phyloP scores from a whole-genome alignment of 2,113 vertebrate species.

The Osmerus eperlanus region DNA sequence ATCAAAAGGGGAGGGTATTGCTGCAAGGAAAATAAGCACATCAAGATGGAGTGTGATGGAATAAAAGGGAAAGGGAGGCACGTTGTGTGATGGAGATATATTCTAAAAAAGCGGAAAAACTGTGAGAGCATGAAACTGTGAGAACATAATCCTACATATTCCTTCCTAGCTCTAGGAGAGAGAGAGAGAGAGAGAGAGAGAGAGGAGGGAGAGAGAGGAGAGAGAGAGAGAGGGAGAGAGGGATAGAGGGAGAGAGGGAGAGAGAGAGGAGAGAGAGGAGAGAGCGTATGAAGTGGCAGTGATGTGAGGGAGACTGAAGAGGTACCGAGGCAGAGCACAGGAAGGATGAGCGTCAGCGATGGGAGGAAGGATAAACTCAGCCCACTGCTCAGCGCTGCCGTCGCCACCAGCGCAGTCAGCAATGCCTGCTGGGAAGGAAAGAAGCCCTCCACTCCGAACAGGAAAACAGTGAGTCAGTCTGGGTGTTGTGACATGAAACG shows the following conservation, averaged over 20 bases:
- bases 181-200: too few relatives aligned
- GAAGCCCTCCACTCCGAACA: constrained; percentile 47
- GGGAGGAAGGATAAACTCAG: background rate
- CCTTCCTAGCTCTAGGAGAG: background rate
- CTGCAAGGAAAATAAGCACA: too few relatives aligned
- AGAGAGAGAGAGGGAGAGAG: too few relatives aligned
- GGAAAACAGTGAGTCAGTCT: constrained; percentile 62
- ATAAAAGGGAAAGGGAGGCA: background rate
- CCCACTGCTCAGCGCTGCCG: background rate
- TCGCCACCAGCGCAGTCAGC: background rate
- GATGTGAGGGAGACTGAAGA: background rate
- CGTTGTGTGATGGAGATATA: constrained; percentile 1
- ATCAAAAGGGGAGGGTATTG: too few relatives aligned
- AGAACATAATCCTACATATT: constrained; percentile 3
- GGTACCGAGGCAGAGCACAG: constrained; percentile 9
- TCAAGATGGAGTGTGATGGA: too few relatives aligned
- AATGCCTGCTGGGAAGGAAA: background rate
- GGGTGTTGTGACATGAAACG: background rate
- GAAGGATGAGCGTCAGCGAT: constrained; percentile 13
- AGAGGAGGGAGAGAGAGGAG: too few relatives aligned
- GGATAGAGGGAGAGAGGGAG: too few relatives aligned
- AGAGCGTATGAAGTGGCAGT: background rate
- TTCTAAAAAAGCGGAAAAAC: constrained; percentile 1
- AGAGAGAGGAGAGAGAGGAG: background rate
- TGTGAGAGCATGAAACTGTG: background rate